Percentiles rank a stretch among this genome's conserved stretches.
phyloP scores from a whole-genome alignment of 2,797 vertebrate species.

The Rhinatrema bivittatum region DNA sequence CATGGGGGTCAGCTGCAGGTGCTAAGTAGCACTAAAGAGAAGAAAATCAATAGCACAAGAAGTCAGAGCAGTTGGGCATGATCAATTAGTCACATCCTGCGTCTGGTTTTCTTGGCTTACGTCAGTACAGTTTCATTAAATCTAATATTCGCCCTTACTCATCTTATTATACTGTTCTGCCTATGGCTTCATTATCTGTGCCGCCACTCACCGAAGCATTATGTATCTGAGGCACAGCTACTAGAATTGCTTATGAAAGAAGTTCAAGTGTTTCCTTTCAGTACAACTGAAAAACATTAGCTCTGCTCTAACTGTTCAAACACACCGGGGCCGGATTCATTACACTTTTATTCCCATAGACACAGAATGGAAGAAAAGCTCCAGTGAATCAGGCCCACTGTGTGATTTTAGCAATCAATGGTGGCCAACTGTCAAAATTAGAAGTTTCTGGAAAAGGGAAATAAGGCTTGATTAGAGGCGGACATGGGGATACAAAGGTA shows the following conservation, averaged over 20 bases:
- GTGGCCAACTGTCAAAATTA: conserved; percentile 1
- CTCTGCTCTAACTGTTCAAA: conserved; percentile 28
- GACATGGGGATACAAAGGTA: too few species aligned
- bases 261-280: conserved; percentile 25
- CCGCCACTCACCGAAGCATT: conserved; percentile 26
- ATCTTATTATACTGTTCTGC: conserved; percentile 22
- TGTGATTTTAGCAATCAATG: conserved; percentile 9
- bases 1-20: too few species aligned
- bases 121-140: conserved; percentile 16
- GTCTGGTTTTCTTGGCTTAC: neutral
- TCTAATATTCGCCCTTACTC: neutral
- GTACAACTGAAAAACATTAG: conserved; percentile 26
- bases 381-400: conserved; percentile 1
- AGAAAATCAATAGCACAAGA: too few species aligned
- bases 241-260: conserved; percentile 13
- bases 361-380: too few species aligned
- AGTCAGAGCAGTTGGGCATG: neutral
- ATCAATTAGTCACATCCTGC: conserved; percentile 12
- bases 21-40: too few species aligned
- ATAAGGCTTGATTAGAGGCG: too few species aligned
- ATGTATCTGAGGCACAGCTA: conserved; percentile 17
- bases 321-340: too few species aligned
- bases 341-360: too few species aligned
- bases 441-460: too few species aligned
- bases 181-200: conserved; percentile 16